Evolutionary conservation across 2,797 vertebrate species (phyloP), one percentile per base, ranked within the genome.

Genomic region (Lepidocolaptes lacrymiger): DNA sequence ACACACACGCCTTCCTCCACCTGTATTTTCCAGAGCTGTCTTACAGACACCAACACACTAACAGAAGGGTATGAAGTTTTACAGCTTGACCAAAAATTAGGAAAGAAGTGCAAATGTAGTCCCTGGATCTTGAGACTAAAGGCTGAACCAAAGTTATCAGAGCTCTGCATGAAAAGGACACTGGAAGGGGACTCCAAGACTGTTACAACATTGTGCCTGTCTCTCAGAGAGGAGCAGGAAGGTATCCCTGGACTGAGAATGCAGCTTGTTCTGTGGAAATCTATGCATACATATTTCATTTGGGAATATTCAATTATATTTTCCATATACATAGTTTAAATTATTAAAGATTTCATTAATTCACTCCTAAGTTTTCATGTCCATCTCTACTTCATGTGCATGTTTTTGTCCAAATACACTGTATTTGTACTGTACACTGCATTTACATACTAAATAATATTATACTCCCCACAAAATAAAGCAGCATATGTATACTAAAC

Each of bases 161-260:
- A 77, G n/a, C 9, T 62, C 9, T 41, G 4, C 1, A 0, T 2
- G 17, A 49, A 85, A 56, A 55, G 36, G 59, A 17, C 7, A 3
- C 32, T 32, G n/a, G 32, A 37, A 68, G 32, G 28, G 30, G 13
- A 19, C 19, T 32, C 30, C 39, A 39, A 14, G 20, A 23, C 34
- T 54, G 12, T 34, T 16, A 12, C 4, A 62, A 19, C 2, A 7
- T 18, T 36, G 36, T 61, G 16, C 28, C 41, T 21, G 10, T 4
- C n/a, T 19, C 46, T 18, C 36, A 21, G 59, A 17, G 21, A 66
- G 22, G 4, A 43, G 37, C 32, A 62, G 49, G 27, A 22, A 26
- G 7, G 21, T 18, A 34, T 10, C 36, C 6, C 18, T 7, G 27
- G 9, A 1, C 0, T 2, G 19, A n/a, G 49, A n/a, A 11, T 5